These are phyloP conservation scores for Drosophila athabasca DNA, from an alignment of 1,140 invertebrate species.

Conservation along the genomic window DNA sequence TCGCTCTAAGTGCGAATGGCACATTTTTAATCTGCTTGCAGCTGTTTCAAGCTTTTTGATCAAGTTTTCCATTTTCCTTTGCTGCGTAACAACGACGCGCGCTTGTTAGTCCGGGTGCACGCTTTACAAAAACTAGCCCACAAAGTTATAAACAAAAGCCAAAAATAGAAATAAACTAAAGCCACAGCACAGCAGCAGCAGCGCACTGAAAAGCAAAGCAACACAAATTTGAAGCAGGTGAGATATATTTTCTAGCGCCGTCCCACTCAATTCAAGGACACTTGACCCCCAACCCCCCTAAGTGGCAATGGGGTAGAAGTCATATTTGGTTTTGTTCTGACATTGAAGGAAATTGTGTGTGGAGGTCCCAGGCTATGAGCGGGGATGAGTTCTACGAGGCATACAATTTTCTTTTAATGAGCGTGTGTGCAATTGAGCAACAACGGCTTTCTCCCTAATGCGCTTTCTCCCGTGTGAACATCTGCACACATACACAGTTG, in stretches of 20 bases:
- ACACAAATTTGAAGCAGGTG: slow-evolving; percentile 49
- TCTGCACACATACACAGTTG: not conserved
- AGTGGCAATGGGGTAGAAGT: slow-evolving; percentile 12
- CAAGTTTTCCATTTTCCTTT: slow-evolving; percentile 64
- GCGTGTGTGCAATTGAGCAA: slow-evolving; percentile 55
- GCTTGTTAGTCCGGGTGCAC: slow-evolving; percentile 9
- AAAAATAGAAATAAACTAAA: slow-evolving; percentile 56
- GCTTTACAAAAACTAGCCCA: slow-evolving; percentile 12
- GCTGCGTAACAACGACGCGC: slow-evolving; percentile 46
- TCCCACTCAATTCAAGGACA: slow-evolving; percentile 55
- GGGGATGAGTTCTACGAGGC: slow-evolving; percentile 19
- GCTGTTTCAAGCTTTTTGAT: slow-evolving; percentile 50
- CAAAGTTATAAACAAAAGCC: slow-evolving; percentile 69
- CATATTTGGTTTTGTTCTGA: slow-evolving; percentile 24
- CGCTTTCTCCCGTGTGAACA: slow-evolving; percentile 62
- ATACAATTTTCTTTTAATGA: slow-evolving; percentile 40
- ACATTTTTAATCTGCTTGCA: too few species aligned
- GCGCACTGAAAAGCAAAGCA: slow-evolving; percentile 7
- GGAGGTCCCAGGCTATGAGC: slow-evolving; percentile 15
- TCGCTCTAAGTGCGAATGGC: too few species aligned
- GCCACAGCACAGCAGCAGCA: slow-evolving; percentile 26
- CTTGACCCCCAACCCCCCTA: not conserved
- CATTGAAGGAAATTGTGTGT: slow-evolving; percentile 37
- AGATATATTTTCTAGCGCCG: slow-evolving; percentile 46
- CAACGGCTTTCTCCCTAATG: slow-evolving; percentile 63